Evolutionary conservation across 1,140 invertebrate species (phyloP).

Genomic region (Holotrichia oblita): DNA sequence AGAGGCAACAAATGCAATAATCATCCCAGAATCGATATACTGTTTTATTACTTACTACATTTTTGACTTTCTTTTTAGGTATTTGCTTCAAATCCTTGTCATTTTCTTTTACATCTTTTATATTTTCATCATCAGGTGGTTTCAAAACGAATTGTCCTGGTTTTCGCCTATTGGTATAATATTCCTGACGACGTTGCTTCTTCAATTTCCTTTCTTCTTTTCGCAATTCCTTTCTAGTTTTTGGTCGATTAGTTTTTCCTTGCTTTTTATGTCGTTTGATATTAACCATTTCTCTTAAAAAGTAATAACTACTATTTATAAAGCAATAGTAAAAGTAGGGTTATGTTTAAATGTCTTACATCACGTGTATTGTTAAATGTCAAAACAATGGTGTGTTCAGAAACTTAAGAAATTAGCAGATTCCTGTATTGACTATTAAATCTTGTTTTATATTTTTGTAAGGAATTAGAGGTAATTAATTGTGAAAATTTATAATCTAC

Average conservation of each 20-base stretch:
- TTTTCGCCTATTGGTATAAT: conserved; percentile 59
- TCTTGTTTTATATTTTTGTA: no score
- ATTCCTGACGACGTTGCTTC: conserved; percentile 63
- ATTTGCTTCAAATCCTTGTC: conserved; percentile 45
- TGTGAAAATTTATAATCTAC: no score
- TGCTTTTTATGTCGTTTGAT: conserved; percentile 28
- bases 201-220: conserved; percentile 70
- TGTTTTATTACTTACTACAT: conserved; percentile 38
- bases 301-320: not conserved
- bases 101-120: conserved; percentile 52
- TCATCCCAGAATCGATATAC: not conserved
- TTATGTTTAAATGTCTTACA: not conserved
- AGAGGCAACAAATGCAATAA: not conserved
- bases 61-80: conserved; percentile 41
- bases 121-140: conserved; percentile 42
- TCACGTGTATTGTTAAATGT: not conserved
- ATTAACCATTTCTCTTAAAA: conserved; percentile 11
- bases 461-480: no score
- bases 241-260: conserved; percentile 49
- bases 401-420: no score
- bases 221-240: conserved; percentile 68
- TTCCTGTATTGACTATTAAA: no score
- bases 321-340: not conserved
- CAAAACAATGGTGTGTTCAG: not conserved
- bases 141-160: conserved; percentile 49